Conservation (phyloP, 2,797 vertebrate genomes). For the Hippoglossus hippoglossus region DNA sequence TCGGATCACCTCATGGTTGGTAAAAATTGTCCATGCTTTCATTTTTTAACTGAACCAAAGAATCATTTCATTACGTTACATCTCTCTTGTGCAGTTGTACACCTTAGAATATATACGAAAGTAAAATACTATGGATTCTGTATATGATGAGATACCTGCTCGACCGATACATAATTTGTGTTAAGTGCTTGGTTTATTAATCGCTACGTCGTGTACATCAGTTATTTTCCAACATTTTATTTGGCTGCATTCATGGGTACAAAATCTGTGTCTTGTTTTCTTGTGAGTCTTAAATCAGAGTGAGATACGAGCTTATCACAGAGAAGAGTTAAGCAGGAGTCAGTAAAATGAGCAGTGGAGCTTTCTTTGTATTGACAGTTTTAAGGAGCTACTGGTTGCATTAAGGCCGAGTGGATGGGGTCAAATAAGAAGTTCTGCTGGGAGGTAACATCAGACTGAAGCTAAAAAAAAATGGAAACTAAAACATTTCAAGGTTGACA, state of each 20-base stretch:
- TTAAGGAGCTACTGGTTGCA: slow-evolving; percentile 18
- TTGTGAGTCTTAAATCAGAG: slow-evolving; percentile 58
- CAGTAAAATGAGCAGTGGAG: background rate
- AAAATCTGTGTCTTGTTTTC: background rate
- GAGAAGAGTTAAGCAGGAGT: slow-evolving; percentile 4
- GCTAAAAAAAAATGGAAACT: background rate
- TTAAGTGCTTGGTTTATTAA: slow-evolving; percentile 34
- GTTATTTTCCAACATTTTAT: background rate
- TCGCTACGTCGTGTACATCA: background rate
- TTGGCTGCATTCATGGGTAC: slow-evolving; percentile 6
- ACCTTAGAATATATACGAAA: slow-evolving; percentile 39
- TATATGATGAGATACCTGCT: slow-evolving; percentile 37
- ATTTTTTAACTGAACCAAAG: slow-evolving; percentile 80
- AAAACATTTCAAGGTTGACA: too few species aligned
- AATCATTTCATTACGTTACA: slow-evolving; percentile 50
- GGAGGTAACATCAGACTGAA: background rate
- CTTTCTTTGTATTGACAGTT: background rate
- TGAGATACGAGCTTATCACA: background rate
- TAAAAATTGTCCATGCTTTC: slow-evolving; percentile 39
- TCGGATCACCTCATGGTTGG: slow-evolving; percentile 17
- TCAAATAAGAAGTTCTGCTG: background rate
- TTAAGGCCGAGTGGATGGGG: background rate
- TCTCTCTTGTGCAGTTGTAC: slow-evolving; percentile 28
- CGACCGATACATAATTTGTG: slow-evolving; percentile 13
- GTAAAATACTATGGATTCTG: background rate